Percentiles rank a stretch among this genome's conserved stretches.
These are phyloP conservation scores for Noctua fimbriata DNA, from an alignment of 2,888 invertebrate genomes.

Conservation along the genomic window DNA sequence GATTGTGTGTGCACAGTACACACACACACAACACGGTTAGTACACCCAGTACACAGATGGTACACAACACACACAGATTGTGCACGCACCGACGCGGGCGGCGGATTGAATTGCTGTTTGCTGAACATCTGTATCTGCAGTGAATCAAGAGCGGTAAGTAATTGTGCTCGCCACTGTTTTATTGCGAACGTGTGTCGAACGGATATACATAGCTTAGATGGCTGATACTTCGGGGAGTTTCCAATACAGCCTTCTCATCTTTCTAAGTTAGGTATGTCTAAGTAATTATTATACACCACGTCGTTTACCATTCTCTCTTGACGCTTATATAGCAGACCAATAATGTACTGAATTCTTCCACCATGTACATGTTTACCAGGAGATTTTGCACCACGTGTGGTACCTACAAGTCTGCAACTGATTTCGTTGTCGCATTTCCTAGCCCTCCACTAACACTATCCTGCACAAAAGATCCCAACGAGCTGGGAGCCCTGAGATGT, in stretches of 20 bases:
- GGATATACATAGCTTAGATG: no score
- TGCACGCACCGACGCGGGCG: constrained; percentile 26
- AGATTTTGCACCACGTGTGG: no score
- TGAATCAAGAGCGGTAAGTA: constrained; percentile 25
- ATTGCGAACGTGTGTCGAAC: neutral
- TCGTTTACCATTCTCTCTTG: neutral
- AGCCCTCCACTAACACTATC: neutral
- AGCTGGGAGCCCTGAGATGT: no score
- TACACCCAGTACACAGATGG: neutral
- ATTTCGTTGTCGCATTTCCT: neutral
- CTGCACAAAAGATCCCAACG: no score
- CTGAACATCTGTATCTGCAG: constrained; percentile 9
- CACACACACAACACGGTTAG: constrained; percentile 17
- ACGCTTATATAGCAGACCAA: no score
- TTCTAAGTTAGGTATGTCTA: neutral
- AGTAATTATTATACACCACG: neutral
- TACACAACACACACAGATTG: constrained; percentile 1
- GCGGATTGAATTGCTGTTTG: constrained; percentile 39
- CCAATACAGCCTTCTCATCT: neutral
- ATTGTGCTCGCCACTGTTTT: constrained; percentile 36
- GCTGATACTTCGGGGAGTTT: neutral
- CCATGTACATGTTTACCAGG: neutral
- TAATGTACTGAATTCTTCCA: neutral
- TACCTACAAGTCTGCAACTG: neutral
- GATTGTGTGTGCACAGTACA: constrained; percentile 54